Conservation (phyloP, 2,113 vertebrate genomes). For the Elephas maximus region DNA sequence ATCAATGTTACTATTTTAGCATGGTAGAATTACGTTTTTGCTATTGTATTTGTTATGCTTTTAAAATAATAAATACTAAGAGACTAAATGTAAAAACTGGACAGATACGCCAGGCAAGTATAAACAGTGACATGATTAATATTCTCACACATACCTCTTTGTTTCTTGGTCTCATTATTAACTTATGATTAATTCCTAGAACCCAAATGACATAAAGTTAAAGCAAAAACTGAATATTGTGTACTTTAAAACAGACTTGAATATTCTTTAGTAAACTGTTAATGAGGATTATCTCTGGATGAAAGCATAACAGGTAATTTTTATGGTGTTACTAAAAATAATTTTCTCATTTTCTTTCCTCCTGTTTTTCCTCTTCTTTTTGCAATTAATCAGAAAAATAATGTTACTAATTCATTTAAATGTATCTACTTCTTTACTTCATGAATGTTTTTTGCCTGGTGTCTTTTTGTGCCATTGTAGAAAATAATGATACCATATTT, state of each 20-base stretch:
- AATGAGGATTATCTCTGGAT: constrained; percentile 9
- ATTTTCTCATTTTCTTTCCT: not conserved
- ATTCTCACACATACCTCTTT: not conserved
- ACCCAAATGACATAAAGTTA: not conserved
- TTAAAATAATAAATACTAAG: constrained; percentile 38
- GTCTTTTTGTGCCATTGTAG: not conserved
- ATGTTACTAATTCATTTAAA: not conserved
- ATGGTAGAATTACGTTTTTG: constrained; percentile 29
- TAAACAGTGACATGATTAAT: not conserved
- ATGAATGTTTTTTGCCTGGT: not conserved
- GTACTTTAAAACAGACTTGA: not conserved
- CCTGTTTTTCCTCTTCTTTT: not conserved
- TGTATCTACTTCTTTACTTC: not conserved
- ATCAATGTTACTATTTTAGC: not conserved
- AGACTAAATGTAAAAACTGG: not conserved
- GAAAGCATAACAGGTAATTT: not conserved
- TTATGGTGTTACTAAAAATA: not conserved
- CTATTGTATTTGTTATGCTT: not conserved
- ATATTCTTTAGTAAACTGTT: constrained; percentile 1
- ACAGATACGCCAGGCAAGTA: not conserved
- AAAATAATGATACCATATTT: not conserved
- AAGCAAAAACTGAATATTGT: not conserved
- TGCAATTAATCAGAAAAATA: constrained; percentile 1
- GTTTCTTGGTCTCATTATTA: not conserved
- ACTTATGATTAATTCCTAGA: not conserved